Evolutionary conservation across 2,888 invertebrate species (phyloP).

Genomic region (Caenorhabditis doughertyi): DNA sequence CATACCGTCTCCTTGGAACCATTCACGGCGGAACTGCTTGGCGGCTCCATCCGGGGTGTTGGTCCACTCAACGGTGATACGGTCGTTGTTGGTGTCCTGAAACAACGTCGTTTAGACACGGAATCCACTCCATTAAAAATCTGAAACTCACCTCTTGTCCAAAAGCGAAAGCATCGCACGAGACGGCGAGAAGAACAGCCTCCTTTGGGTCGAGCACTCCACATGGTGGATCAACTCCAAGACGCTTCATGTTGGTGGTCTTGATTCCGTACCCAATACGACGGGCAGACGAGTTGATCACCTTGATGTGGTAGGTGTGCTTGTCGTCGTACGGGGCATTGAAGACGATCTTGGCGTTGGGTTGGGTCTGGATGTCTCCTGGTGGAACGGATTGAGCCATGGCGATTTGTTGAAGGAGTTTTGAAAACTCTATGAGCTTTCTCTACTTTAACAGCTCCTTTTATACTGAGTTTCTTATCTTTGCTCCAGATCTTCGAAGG

Average conservation of each 20-base stretch:
- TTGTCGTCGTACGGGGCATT: conserved; percentile 79
- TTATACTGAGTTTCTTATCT: no score
- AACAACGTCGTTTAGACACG: no score
- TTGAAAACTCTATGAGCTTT: no score
- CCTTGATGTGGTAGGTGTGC: conserved; percentile 75
- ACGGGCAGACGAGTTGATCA: conserved; percentile 70
- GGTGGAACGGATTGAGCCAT: conserved; percentile 67
- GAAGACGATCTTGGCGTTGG: conserved; percentile 76
- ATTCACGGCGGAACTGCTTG: conserved; percentile 75
- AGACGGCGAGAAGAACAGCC: conserved; percentile 73
- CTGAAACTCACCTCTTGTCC: conserved; percentile 36
- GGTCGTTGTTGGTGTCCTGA: conserved; percentile 59
- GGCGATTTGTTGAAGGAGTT: no score
- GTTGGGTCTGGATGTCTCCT: conserved; percentile 67
- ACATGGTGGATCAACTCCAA: conserved; percentile 57
- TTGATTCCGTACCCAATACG: conserved; percentile 56
- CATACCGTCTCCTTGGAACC: conserved; percentile 77
- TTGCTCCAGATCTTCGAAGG: no score
- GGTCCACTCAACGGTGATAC: conserved; percentile 67
- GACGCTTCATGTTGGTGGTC: conserved; percentile 59
- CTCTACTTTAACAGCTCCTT: no score
- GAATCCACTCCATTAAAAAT: no score
- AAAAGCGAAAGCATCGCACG: conserved; percentile 53
- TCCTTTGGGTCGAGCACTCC: conserved; percentile 60
- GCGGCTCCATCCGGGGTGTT: conserved; percentile 77